Evolutionary conservation across 2,888 invertebrate species (phyloP).

Genomic region (Lysandra bellargus): DNA sequence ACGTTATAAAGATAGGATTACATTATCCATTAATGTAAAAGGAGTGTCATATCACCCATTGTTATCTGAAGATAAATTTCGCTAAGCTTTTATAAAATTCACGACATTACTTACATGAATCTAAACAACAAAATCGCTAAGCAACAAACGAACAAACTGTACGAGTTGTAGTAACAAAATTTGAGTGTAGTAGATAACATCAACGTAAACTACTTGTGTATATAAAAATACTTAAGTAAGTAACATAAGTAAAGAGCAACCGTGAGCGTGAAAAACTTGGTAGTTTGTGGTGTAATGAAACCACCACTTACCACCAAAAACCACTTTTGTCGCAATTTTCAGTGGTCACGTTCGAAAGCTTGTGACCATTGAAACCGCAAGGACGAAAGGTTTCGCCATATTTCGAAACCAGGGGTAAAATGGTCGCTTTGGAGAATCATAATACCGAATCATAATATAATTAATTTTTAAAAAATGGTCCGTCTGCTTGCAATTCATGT

Average conservation of each 20-base stretch:
- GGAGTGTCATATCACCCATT: neutral
- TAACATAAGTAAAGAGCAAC: too few species aligned
- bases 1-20: neutral
- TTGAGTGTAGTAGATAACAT: neutral
- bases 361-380: neutral
- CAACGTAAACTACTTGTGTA: neutral
- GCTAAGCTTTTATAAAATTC: constrained; percentile 18
- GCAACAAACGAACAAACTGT: neutral
- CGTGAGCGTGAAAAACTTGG: neutral
- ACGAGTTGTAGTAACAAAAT: neutral
- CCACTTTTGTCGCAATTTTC: neutral
- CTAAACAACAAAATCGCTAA: neutral
- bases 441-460: too few species aligned
- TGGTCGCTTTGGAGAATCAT: too few species aligned
- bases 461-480: too few species aligned
- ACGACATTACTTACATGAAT: neutral
- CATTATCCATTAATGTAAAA: neutral
- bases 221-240: neutral
- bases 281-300: neutral
- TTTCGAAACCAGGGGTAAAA: neutral
- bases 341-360: neutral
- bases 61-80: constrained; percentile 13
- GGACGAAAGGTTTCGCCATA: neutral
- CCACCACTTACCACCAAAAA: neutral
- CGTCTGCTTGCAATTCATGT: too few species aligned